Evolutionary conservation across 1,140 invertebrate genomes (phyloP).

Genomic region (Stegodyphus mimosarum): DNA sequence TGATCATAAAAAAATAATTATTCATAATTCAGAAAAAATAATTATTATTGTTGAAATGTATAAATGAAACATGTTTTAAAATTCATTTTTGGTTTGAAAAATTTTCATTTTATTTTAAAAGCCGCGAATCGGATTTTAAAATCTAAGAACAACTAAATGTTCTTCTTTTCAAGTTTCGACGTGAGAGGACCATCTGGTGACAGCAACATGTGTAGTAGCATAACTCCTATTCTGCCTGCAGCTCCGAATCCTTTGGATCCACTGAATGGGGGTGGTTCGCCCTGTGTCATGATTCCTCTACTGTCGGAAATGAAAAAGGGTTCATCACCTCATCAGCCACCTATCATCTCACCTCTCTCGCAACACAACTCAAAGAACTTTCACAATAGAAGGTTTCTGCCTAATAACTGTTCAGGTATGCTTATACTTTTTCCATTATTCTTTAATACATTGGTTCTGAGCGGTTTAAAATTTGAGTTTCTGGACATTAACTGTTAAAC

Average conservation of each 20-base stretch:
- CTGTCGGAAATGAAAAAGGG: conserved; percentile 20
- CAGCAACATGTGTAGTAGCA: conserved; percentile 34
- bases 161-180: conserved; percentile 15
- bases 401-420: no score
- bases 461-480: no score
- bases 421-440: no score
- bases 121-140: neutral
- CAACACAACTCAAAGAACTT: neutral
- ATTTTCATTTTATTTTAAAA: neutral
- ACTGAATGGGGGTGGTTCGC: conserved; percentile 3
- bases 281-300: conserved; percentile 10
- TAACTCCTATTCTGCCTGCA: conserved; percentile 30
- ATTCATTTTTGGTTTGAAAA: neutral
- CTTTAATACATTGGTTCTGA: no score
- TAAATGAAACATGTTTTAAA: neutral
- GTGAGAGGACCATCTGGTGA: conserved; percentile 23
- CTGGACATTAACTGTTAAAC: no score
- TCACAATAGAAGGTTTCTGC: neutral
- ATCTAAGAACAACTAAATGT: neutral
- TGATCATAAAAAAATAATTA: no score
- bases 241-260: conserved; percentile 4
- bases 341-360: conserved; percentile 17
- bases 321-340: conserved; percentile 4
- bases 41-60: no score
- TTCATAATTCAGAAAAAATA: no score